Conservation (phyloP, 1,140 invertebrate species). For the Sarcophaga peregrina region DNA sequence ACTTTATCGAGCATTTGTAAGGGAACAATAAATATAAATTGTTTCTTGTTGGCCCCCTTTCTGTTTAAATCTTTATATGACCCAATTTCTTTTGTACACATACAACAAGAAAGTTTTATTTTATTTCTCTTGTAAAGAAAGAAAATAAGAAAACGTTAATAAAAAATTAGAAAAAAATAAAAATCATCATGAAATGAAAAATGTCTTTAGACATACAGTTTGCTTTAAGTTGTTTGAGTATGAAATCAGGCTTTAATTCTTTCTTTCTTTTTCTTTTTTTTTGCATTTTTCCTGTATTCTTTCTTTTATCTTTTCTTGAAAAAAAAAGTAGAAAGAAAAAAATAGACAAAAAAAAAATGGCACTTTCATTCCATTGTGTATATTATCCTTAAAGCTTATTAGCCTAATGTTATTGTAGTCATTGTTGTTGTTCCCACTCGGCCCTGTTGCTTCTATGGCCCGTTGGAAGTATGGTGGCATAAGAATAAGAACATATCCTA, state of each 20-base stretch:
- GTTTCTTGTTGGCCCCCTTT: neutral
- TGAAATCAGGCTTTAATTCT: conserved; percentile 12
- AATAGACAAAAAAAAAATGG: neutral
- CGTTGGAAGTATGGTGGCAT: neutral
- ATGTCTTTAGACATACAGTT: neutral
- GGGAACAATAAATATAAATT: conserved; percentile 17
- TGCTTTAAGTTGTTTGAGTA: conserved; percentile 15
- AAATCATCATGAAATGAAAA: no score
- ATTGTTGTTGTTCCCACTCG: neutral
- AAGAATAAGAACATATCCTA: conserved; percentile 3
- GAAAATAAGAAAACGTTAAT: no score
- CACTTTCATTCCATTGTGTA: conserved; percentile 13
- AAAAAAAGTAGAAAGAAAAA: neutral
- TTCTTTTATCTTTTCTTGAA: neutral
- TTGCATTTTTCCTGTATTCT: neutral
- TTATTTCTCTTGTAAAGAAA: conserved; percentile 3
- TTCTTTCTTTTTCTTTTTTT: neutral
- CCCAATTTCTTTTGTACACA: conserved; percentile 17
- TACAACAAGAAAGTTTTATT: neutral
- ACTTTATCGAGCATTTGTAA: neutral
- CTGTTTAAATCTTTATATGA: conserved; percentile 12
- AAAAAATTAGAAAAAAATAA: no score
- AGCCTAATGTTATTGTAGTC: neutral
- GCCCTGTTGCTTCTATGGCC: neutral
- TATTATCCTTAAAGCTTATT: conserved; percentile 25